Evolutionary conservation across 2,888 invertebrate species (phyloP), one percentile per base, ranked within the genome.

Genomic region (Mesochorus sp.): DNA sequence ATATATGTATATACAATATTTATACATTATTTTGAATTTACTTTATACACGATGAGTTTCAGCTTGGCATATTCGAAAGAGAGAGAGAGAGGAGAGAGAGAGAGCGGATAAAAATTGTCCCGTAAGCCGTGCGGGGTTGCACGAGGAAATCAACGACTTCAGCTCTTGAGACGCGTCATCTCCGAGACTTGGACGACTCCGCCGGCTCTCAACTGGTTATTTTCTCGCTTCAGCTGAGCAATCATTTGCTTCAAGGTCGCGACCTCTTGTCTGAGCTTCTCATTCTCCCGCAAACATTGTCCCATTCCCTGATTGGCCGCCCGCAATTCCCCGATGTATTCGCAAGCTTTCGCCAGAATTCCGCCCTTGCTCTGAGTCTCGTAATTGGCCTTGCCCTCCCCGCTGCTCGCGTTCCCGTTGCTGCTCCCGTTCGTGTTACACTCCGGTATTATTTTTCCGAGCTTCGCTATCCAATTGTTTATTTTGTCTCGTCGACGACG

Each of bases 381-480:
- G 81, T 91, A 91, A 75, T 89, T 91, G 1, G 90, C 84, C 81
- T 91, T 91, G 26, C 90, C 90, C 79, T 89, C 89, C n/a, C 88
- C 87, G 55, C 87, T 88, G 21, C 86, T 86, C 19, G 84, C 85
- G 57, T 84, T 88, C 6, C 88, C 87, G 78, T 84, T 88, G 1
- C 86, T 83, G 68, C 84, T 90, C 1, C 80, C 64, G 14, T 82
- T 78, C 44, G 81, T 80, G 3, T 92, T 92, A 87, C 94, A 94
- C 77, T 95, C 95, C 0, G 98, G 98, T 66, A 99, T 95, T 81
- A 98, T 94, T 88, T 97, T 96, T 1, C 97, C 97, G 73, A 99
- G 92, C 91, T 97, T 97, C 61, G 96, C 95, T 82, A 99, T 99
- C 98, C 98, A 99, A 88, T 95, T 97, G 91, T 99, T 99, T 81